Evolutionary conservation across 2,888 invertebrate genomes (phyloP), one percentile per base, ranked within the genome.

Genomic region (Aleiodes leptofemur): DNA sequence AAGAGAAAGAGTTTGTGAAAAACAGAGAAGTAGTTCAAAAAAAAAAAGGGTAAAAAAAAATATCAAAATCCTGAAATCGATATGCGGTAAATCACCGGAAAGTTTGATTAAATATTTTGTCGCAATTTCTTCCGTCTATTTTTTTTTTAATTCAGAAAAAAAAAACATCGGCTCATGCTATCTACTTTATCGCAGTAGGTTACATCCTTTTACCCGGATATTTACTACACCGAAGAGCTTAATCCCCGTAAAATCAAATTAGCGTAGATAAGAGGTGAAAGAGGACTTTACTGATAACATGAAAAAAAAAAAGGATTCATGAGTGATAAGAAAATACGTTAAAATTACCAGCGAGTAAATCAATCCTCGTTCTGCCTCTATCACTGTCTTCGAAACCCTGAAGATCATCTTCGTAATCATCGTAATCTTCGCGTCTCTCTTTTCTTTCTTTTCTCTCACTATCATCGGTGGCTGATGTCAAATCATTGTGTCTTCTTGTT

Each of bases 371-470:
- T 77, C 86, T 84, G 80, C 85, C 82, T 76, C 82, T 80, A 72
- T 85, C 85, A 73, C 85, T 86, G 82, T 86, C 86, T 80, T 86
- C 86, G 76, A 83, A 83, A 72, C 85, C 85, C 66, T 85, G 83
- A 76, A 86, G 84, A 81, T 86, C 86, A 73, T 86, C 86, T 77
- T 82, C 84, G 72, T 86, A 86, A 82, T 86, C 86, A 68, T 78
- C 72, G 72, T 86, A 85, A 74, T 86, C 85, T 74, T 85, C 83
- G 14, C 77, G 80, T 11, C 82, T 82, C 55, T 78, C 76, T 74
- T 77, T 79, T 73, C 80, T 83, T 77, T 55, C 51, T 80, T 80
- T 77, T 56, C 71, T 80, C 68, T 70, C 75, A 78, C 78, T 71
- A 76, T 76, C 48, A 76, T 78, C 57, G 34, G 64, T 51, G 9